Evolutionary conservation across 2,888 invertebrate genomes (phyloP), one percentile per base, ranked within the genome.

Genomic region (Crossocerus cetratus): DNA sequence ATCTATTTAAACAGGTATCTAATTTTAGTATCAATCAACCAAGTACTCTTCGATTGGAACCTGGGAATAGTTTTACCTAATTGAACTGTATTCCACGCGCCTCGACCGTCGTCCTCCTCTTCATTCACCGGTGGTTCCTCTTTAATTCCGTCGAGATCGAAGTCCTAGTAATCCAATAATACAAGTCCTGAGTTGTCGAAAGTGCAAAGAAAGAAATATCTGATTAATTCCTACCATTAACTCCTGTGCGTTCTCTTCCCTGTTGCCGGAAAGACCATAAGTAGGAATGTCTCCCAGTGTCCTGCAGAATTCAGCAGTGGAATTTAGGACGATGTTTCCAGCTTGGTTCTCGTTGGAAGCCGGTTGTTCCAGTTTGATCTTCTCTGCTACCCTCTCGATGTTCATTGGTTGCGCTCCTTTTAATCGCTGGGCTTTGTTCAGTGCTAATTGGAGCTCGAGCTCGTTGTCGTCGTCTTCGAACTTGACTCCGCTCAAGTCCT

Each of bases 221-320:
- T n/a, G n/a, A n/a, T n/a, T n/a, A n/a, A n/a, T n/a, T 32, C n/a
- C 84, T 88, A 93, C 93, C 91, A 93, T 91, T 60, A 94, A 86
- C 89, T 94, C 94, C 80, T 94, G 93, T 61, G 94, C 94, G 81
- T 95, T 95, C 86, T 96, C 95, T 86, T 97, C 97, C 43, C 97
- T 92, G 91, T 98, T 97, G 43, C 97, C 97, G 20, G 97, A 95
- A 90, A 95, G 94, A 16, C 97, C 98, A 89, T 98, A 98, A 0
- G 98, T 98, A 68, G 98, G 98, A 85, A 98, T 98, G 89, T 98
- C 98, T 0, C 98, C 98, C 5, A 99, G 92, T 57, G 98, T 97
- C 84, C 98, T 94, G 88, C 99, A 99, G 92, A 99, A 99, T 92
- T 99, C 99, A 0, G 98, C 98, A 0, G 98, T 98, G 0, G 97